Conservation (phyloP, 2,888 invertebrate genomes). For the Mimumesa dahlbomi region DNA sequence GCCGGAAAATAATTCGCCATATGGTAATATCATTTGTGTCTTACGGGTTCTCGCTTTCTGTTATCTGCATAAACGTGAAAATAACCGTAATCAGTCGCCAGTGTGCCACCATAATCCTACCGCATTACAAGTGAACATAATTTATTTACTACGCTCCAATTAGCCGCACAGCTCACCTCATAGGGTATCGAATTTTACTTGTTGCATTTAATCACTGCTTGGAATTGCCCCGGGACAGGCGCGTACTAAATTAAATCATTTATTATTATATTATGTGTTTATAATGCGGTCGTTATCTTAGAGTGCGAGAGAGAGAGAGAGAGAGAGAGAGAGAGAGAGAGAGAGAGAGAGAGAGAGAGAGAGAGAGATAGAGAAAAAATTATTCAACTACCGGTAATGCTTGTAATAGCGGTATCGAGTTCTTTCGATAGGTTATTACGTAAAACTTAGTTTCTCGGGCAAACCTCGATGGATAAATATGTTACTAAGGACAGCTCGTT, state of each 20-base stretch:
- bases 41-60: slow-evolving; percentile 43
- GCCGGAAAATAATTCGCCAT: slow-evolving; percentile 41
- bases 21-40: slow-evolving; percentile 36
- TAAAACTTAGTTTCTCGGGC: no score
- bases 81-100: slow-evolving; percentile 61
- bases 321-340: no score
- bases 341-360: no score
- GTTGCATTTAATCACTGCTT: slow-evolving; percentile 58
- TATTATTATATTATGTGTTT: background rate
- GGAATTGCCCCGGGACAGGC: slow-evolving; percentile 42
- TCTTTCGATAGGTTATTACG: no score
- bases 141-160: slow-evolving; percentile 68
- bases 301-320: no score
- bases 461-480: no score
- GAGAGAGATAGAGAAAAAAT: slow-evolving; percentile 1
- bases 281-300: background rate
- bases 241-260: slow-evolving; percentile 41
- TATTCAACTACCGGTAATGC: background rate
- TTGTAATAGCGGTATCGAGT: no score
- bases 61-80: slow-evolving; percentile 53
- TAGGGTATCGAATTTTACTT: slow-evolving; percentile 62
- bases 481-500: no score
- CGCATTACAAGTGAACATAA: slow-evolving; percentile 62
- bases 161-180: slow-evolving; percentile 51
- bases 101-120: slow-evolving; percentile 49